Base-by-base conservation (phyloP, 2,888 invertebrate genomes). In the Xestia sexstrigata region DNA sequence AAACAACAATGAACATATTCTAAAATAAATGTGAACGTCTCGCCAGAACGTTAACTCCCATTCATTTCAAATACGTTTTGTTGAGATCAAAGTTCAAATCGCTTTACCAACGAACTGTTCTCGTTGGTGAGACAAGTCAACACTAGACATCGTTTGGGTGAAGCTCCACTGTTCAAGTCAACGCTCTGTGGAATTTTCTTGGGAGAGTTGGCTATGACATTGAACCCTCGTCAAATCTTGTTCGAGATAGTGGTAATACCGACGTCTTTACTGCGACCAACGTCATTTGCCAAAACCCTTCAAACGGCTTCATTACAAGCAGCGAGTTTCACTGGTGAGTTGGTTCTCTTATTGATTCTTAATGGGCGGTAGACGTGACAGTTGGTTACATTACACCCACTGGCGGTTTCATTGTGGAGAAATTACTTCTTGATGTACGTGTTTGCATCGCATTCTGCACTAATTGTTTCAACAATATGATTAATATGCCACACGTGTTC, bases 251-350 rank as follows among this genome's bases (percentile, higher is more conserved):
- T 77, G 85, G 89, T 90, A 89, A 92, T 94, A 89, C 93, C 93
- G 94, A 91, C 93, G 95, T 95, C 94, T 95, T 93, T 95, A 95
- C 92, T 94, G 92, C 92, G 88, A 42, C 80, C 79, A 81, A 65
- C 79, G 82, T 82, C 84, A 84, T 87, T 89, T 87, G 89, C 89
- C 90, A 89, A 91, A 91, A 89, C 84, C 87, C 79, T 78, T 74
- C 87, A 80, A 74, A 78, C 81, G 83, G 80, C 85, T 85, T 76
- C 78, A 84, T 87, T 87, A 85, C 84, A 77, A 87, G 80, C 77
- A 82, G 83, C 45, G 49, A 74, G 74, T 83, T 83, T 81, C 78
- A 76, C 79, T 82, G 63, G 81, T 62, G 62, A 79, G 71, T 78
- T 82, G 79, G 68, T 68, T 78, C 66, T 83, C 62, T 81, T 81